Evolutionary conservation across 2,797 vertebrate genomes (phyloP).

Genomic region (Thaleichthys pacificus): DNA sequence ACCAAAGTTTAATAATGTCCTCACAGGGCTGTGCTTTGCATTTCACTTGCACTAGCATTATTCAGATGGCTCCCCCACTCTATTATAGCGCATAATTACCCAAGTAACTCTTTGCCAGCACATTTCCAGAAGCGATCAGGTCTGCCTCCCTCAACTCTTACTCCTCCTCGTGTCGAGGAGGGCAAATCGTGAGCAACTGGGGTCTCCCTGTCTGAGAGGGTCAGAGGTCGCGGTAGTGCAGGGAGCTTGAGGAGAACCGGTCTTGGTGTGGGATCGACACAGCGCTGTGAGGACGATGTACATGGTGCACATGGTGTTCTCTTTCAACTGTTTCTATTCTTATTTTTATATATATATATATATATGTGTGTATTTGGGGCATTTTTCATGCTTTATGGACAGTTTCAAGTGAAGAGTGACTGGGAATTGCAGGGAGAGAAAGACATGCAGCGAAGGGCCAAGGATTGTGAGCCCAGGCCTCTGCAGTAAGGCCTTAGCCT

Average conservation of each 20-base stretch:
- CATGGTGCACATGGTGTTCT: not conserved
- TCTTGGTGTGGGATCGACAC: not conserved
- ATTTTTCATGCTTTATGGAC: no score
- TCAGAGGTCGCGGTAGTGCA: not conserved
- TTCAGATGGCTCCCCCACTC: constrained; percentile 24
- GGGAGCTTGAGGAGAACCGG: not conserved
- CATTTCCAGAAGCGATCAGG: constrained; percentile 3
- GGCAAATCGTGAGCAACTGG: not conserved
- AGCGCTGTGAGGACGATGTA: not conserved
- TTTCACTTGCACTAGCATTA: constrained; percentile 31
- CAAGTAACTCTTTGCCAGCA: constrained; percentile 3
- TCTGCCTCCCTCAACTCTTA: not conserved
- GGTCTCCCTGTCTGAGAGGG: not conserved
- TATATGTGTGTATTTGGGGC: no score
- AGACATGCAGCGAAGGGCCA: no score
- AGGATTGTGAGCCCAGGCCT: no score
- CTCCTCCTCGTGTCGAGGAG: not conserved
- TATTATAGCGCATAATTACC: constrained; percentile 20
- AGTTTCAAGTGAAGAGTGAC: no score
- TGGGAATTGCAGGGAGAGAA: no score
- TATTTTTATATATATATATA: no score
- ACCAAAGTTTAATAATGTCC: constrained; percentile 19
- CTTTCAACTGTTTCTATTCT: not conserved
- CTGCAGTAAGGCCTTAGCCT: no score
- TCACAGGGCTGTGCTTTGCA: not conserved